Evolutionary conservation across 1,140 invertebrate genomes (phyloP).

Genomic region (Eupeodes corollae): DNA sequence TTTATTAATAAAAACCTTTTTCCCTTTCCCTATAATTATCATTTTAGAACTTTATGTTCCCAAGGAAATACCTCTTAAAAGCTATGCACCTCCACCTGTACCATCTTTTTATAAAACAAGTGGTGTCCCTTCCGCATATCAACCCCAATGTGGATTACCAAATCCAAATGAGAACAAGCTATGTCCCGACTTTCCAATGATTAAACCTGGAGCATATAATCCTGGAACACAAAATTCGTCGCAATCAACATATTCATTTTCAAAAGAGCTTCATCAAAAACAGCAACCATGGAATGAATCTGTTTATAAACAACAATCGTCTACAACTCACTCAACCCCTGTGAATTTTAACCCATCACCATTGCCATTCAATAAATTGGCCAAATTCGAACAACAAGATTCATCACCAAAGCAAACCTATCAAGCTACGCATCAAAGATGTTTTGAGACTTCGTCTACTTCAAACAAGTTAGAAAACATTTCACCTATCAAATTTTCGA

Average conservation of each 20-base stretch:
- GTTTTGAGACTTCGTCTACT: slow-evolving; percentile 6
- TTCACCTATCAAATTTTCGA: slow-evolving; percentile 14
- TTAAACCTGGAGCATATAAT: neutral
- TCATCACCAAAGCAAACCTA: slow-evolving; percentile 10
- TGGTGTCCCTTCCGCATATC: neutral
- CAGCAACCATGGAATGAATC: no score
- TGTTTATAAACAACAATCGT: no score
- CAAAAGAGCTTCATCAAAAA: no score
- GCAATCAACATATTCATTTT: no score
- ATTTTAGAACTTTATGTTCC: slow-evolving; percentile 28
- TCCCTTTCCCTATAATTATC: neutral
- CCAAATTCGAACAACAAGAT: slow-evolving; percentile 21
- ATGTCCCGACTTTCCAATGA: slow-evolving; percentile 7
- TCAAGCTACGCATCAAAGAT: slow-evolving; percentile 4
- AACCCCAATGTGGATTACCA: neutral
- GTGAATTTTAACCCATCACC: slow-evolving; percentile 27
- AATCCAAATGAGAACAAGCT: no score
- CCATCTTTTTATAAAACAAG: neutral
- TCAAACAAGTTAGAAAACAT: slow-evolving; percentile 12
- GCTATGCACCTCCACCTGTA: slow-evolving; percentile 23
- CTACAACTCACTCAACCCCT: slow-evolving; percentile 4
- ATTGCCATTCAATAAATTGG: slow-evolving; percentile 24
- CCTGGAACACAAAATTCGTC: no score
- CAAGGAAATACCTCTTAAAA: slow-evolving; percentile 30
- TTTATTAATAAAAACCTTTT: no score